Evolutionary conservation across 2,797 vertebrate genomes (phyloP).

Genomic region (Cryptoblepharus egeriae): DNA sequence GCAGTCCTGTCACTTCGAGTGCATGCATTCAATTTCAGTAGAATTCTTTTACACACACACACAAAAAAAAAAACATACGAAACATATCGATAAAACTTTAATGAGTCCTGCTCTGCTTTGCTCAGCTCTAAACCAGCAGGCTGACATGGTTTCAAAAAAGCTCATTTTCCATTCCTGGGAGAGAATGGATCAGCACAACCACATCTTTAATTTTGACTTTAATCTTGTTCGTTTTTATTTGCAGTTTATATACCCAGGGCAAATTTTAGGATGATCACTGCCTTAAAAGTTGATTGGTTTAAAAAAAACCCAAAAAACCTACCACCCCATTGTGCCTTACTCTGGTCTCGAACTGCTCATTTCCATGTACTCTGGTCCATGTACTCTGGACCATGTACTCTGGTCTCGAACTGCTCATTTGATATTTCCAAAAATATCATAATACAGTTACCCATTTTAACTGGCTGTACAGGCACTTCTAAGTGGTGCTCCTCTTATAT

Average conservation of each 20-base stretch:
- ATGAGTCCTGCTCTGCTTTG: slow-evolving; percentile 38
- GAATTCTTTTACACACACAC: slow-evolving; percentile 57
- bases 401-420: too few relatives aligned
- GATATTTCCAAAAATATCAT: too few relatives aligned
- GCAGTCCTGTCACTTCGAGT: slow-evolving; percentile 55
- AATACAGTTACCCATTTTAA: too few relatives aligned
- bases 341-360: too few relatives aligned
- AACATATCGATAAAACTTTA: slow-evolving; percentile 63
- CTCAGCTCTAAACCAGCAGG: slow-evolving; percentile 34
- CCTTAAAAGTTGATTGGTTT: neutral
- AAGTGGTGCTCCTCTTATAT: too few relatives aligned
- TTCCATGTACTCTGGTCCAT: too few relatives aligned
- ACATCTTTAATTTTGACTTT: neutral
- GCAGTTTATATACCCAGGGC: neutral
- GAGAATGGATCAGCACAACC: neutral
- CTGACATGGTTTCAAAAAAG: slow-evolving; percentile 6
- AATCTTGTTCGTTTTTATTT: slow-evolving; percentile 32
- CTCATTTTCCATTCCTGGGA: slow-evolving; percentile 49
- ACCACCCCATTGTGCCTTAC: too few relatives aligned
- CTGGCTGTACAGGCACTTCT: too few relatives aligned
- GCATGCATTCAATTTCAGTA: slow-evolving; percentile 63
- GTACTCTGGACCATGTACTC: too few relatives aligned
- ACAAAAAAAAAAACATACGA: slow-evolving; percentile 47
- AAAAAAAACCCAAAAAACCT: neutral
- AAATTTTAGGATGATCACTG: neutral